phyloP scores from a whole-genome alignment of 2,113 vertebrate genomes.

The Morone saxatilis region DNA sequence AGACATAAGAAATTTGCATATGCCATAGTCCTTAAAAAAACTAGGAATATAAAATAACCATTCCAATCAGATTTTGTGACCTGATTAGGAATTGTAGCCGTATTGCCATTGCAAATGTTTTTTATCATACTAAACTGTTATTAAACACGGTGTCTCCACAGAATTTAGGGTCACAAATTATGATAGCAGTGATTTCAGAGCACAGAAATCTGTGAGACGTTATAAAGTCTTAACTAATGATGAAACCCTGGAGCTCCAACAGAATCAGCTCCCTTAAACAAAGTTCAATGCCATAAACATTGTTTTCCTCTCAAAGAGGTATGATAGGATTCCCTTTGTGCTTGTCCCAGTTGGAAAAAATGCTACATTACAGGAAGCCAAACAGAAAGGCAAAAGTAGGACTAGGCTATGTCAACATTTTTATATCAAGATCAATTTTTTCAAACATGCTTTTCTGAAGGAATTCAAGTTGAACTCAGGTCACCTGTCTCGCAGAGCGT shows the following conservation, averaged over 20 bases:
- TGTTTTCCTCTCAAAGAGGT: conserved; percentile 16
- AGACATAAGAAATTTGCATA: neutral
- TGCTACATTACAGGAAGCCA: conserved; percentile 51
- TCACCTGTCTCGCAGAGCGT: conserved; percentile 92
- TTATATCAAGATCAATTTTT: conserved; percentile 10
- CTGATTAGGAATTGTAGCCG: neutral
- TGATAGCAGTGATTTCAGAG: too few relatives aligned
- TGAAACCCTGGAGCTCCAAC: conserved; percentile 3
- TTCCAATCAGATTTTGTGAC: neutral
- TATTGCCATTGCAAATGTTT: neutral
- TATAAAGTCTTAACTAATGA: neutral
- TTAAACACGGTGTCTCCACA: too few relatives aligned
- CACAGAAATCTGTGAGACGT: too few relatives aligned
- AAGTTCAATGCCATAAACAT: conserved; percentile 29
- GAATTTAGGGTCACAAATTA: too few relatives aligned
- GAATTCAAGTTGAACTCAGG: conserved; percentile 55
- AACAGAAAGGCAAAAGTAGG: conserved; percentile 41
- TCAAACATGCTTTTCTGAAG: conserved; percentile 14
- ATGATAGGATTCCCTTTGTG: conserved; percentile 48
- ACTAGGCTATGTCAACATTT: conserved; percentile 53
- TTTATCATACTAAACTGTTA: neutral
- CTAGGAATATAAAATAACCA: too few relatives aligned
- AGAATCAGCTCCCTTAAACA: conserved; percentile 12
- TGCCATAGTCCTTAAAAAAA: neutral
- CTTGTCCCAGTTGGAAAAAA: conserved; percentile 58